Conservation (phyloP, 92 coral and sea anemone species). For the Parazoanthus swiftii region DNA sequence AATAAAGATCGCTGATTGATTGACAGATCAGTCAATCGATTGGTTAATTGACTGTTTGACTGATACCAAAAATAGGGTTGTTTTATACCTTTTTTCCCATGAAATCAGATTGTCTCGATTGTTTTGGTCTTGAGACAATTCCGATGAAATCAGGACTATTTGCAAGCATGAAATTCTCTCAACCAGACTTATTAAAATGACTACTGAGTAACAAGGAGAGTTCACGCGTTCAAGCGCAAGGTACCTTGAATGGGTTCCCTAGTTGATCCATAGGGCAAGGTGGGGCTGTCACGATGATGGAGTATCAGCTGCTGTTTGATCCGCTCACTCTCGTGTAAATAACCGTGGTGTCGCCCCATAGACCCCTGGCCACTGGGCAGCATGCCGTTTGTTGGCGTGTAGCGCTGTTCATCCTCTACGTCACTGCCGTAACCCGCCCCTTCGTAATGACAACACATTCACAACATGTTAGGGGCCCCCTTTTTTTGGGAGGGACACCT, state of each 20-base stretch:
- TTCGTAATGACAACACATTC: not conserved
- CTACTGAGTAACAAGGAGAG: not conserved
- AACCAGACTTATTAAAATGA: not conserved
- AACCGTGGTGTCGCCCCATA: slow-evolving; percentile 15
- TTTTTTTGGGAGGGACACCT: too few relatives aligned
- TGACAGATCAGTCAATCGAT: too few relatives aligned
- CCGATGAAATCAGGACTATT: too few relatives aligned
- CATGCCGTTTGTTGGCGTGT: slow-evolving; percentile 74
- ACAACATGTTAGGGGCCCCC: not conserved
- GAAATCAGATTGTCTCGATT: too few relatives aligned
- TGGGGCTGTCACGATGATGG: slow-evolving; percentile 80
- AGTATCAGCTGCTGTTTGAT: slow-evolving; percentile 64
- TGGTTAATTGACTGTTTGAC: too few relatives aligned
- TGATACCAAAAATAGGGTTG: too few relatives aligned
- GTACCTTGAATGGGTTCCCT: slow-evolving; percentile 73
- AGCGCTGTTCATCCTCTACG: slow-evolving; percentile 74
- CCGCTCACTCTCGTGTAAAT: slow-evolving; percentile 65
- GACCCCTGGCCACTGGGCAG: slow-evolving; percentile 61
- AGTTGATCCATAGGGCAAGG: slow-evolving; percentile 56
- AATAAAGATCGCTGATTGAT: too few relatives aligned
- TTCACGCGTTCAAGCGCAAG: not conserved
- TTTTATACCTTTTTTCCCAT: too few relatives aligned
- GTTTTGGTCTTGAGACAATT: not conserved
- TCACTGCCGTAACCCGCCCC: slow-evolving; percentile 77
- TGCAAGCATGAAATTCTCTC: not conserved